These are phyloP conservation scores for Tokudaia tokunoshimensis DNA, from an alignment of 2,797 vertebrate species.

Conservation along the genomic window DNA sequence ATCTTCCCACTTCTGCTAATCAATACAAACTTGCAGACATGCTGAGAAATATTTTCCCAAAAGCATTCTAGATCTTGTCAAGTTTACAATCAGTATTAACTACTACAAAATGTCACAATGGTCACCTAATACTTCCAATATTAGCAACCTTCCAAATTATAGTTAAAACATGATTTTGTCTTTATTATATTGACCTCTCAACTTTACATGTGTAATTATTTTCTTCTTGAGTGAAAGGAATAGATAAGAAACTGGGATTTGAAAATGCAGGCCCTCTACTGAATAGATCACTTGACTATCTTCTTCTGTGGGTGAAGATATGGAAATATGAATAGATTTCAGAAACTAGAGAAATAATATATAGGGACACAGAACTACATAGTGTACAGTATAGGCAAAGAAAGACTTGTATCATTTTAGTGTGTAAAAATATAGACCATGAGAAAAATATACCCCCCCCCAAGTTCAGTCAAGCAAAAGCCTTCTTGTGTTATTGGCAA, in stretches of 20 bases:
- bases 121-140: neutral
- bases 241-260: neutral
- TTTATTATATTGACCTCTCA: neutral
- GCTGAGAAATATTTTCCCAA: neutral
- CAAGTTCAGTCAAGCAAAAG: neutral
- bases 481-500: neutral
- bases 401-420: neutral
- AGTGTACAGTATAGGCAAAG: neutral
- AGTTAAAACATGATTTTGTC: neutral
- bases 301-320: neutral
- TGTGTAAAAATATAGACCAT: neutral
- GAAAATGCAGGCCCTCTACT: neutral
- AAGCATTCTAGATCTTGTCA: neutral
- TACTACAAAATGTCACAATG: neutral
- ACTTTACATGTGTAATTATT: neutral
- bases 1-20: neutral
- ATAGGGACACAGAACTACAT: rapidly evolving
- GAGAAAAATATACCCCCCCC: neutral
- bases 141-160: neutral
- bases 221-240: neutral
- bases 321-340: neutral
- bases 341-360: neutral
- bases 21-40: neutral
- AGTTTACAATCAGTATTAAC: neutral
- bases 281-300: neutral